Base-by-base conservation (phyloP, 2,113 vertebrate genomes). In the Neogale vison region DNA sequence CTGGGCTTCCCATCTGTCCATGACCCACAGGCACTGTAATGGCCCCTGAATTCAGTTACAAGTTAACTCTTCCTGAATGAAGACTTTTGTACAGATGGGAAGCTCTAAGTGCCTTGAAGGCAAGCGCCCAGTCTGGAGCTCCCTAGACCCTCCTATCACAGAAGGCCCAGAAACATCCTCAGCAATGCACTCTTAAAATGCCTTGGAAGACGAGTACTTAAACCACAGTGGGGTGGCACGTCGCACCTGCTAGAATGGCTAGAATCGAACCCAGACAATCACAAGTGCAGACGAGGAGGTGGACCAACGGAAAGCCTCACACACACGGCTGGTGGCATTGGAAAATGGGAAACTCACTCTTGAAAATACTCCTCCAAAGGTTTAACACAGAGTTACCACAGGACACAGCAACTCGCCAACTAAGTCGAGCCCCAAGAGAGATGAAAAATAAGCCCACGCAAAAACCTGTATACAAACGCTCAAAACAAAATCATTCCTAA, bases 1-100 rank as follows among this genome's bases (percentile, higher is more conserved):
- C 88, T 97, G 80, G 31, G 74, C 63, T 90, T 82, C 83, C 96
- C 29, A 79, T 95, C 55, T 3, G 17, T 81, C 89, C 74, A 36
- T 90, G 57, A 72, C 55, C 39, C 52, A 45, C 3, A 71, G 88
- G 88, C 59, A 97, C 9, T 69, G 65, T 96, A 71, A 88, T 10
- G 83, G 96, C 5, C 50, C 9, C 2, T 4, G 0, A 36, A 80
- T 34, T 34, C 4, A 12, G n/a, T 31, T 42, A 21, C 1, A 85
- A 93, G 87, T 72, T 50, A 88, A 94, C 21, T 39, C 17, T 86
- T 71, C 92, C 55, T 36, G 18, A 57, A 42, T 23, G 23, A 74
- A 90, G 81, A 76, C 36, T 72, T 79, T 31, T 57, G 87, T 39
- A 39, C 12, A 4, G 42, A 83, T 61, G 26, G 59, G 59, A 82